A percentile compares a stretch with the other conserved stretches of the same genome.
These are phyloP conservation scores for Harpagoxenus sublaevis DNA, from an alignment of 2,888 invertebrate species.

Conservation along the genomic window DNA sequence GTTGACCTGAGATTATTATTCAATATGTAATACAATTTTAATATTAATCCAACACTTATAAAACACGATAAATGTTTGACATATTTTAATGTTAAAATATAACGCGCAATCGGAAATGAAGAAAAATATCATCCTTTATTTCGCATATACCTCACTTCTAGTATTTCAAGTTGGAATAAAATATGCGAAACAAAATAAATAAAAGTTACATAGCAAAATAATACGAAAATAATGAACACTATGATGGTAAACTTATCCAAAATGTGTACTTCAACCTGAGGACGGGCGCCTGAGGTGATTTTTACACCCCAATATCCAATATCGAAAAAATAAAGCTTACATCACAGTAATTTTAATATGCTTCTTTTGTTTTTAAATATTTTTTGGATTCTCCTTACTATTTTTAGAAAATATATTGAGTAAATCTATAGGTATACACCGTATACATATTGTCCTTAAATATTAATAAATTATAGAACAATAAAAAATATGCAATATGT, in stretches of 20 bases:
- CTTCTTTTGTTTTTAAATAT: too few species aligned
- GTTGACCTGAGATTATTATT: conserved; percentile 52
- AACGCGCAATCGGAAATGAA: background rate
- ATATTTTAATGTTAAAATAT: conserved; percentile 19
- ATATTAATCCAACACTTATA: background rate
- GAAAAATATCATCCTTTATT: background rate
- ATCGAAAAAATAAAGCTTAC: too few species aligned
- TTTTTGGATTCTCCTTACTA: too few species aligned
- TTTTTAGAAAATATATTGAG: too few species aligned
- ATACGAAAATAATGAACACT: conserved; percentile 6
- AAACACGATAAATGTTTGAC: conserved; percentile 32
- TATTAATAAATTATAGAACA: too few species aligned
- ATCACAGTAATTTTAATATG: too few species aligned
- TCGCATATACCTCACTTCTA: background rate
- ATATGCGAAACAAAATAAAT: conserved; percentile 14
- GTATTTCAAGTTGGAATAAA: background rate
- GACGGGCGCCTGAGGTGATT: too few species aligned
- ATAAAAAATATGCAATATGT: too few species aligned
- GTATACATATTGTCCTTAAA: too few species aligned
- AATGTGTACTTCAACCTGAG: background rate
- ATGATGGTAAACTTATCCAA: background rate
- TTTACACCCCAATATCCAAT: too few species aligned
- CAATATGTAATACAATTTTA: background rate
- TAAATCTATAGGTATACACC: too few species aligned
- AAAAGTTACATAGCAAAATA: conserved; percentile 20